Evolutionary conservation across 2,113 vertebrate genomes (phyloP).

Genomic region (Rutilus rutilus): DNA sequence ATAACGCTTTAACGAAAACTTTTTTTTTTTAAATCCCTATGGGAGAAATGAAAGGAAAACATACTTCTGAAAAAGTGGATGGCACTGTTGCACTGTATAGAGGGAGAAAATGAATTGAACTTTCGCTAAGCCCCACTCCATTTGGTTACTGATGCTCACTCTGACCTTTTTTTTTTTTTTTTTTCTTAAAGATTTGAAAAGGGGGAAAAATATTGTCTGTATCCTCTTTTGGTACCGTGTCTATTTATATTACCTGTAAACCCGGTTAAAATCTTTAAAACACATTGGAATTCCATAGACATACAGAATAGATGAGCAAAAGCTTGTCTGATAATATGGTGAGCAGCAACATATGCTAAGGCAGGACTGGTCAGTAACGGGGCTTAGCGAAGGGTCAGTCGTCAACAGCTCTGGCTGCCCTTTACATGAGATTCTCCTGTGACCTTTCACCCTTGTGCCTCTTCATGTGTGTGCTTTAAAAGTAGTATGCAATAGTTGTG

Average conservation of each 20-base stretch:
- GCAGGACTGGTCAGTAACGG: neutral
- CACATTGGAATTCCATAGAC: neutral
- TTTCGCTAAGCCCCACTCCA: neutral
- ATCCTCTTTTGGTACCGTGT: too few species aligned
- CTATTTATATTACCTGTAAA: neutral
- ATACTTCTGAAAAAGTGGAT: too few species aligned
- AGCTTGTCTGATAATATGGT: neutral
- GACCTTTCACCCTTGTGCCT: neutral
- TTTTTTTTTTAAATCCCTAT: too few species aligned
- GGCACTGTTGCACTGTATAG: too few species aligned
- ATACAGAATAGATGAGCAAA: neutral
- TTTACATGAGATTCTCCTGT: neutral
- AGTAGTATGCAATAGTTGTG: neutral
- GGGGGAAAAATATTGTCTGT: too few species aligned
- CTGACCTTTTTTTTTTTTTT: too few species aligned
- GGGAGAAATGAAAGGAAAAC: too few species aligned
- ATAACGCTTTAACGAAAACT: too few species aligned
- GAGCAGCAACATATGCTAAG: neutral
- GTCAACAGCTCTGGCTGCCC: neutral
- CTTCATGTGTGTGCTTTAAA: neutral
- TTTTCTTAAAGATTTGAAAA: neutral
- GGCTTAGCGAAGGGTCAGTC: neutral
- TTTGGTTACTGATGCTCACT: neutral
- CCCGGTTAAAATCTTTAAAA: neutral
- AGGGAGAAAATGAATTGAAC: neutral